A percentile compares a stretch with the other conserved stretches of the same genome.
Evolutionary conservation across 2,797 vertebrate species (phyloP).

Genomic region (Craterocephalus amniculus): DNA sequence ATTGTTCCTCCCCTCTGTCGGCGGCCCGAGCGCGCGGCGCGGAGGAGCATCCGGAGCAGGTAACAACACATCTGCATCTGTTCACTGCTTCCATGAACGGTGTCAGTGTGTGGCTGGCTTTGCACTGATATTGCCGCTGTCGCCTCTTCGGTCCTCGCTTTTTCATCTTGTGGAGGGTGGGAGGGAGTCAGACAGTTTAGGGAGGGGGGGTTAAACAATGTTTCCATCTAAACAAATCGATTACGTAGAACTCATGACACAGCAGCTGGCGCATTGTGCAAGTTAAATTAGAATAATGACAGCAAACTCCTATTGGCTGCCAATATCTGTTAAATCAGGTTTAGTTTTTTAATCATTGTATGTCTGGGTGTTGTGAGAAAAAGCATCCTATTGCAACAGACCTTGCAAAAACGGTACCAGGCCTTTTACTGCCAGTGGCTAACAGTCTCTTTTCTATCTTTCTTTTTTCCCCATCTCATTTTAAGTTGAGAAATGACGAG

Average conservation of each 20-base stretch:
- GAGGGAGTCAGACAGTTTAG: conserved; percentile 70
- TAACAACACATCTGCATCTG: conserved; percentile 67
- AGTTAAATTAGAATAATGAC: conserved; percentile 35
- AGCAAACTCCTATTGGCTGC: not conserved
- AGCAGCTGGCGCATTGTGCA: conserved; percentile 42
- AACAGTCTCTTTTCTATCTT: conserved; percentile 36
- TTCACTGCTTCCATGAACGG: conserved; percentile 35
- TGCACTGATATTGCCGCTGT: conserved; percentile 64
- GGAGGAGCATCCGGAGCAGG: conserved; percentile 75
- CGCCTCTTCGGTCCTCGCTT: conserved; percentile 66
- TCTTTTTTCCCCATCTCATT: conserved; percentile 29
- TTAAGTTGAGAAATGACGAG: conserved; percentile 44
- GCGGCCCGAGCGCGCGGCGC: conserved; percentile 74
- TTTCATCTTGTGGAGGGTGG: conserved; percentile 61
- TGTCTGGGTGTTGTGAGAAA: conserved; percentile 42
- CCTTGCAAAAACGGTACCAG: conserved; percentile 39
- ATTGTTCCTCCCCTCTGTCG: conserved; percentile 64
- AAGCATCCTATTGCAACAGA: conserved; percentile 48
- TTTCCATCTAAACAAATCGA: conserved; percentile 22
- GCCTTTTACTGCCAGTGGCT: conserved; percentile 40
- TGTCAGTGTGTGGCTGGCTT: conserved; percentile 61
- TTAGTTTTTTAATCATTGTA: conserved; percentile 49
- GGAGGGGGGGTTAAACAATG: conserved; percentile 32
- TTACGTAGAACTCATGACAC: conserved; percentile 44
- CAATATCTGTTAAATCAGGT: conserved; percentile 37